Percentiles rank a stretch among this genome's conserved stretches.
phyloP scores from a whole-genome alignment of 1,140 invertebrate species.

The Ridgeia piscesae region DNA sequence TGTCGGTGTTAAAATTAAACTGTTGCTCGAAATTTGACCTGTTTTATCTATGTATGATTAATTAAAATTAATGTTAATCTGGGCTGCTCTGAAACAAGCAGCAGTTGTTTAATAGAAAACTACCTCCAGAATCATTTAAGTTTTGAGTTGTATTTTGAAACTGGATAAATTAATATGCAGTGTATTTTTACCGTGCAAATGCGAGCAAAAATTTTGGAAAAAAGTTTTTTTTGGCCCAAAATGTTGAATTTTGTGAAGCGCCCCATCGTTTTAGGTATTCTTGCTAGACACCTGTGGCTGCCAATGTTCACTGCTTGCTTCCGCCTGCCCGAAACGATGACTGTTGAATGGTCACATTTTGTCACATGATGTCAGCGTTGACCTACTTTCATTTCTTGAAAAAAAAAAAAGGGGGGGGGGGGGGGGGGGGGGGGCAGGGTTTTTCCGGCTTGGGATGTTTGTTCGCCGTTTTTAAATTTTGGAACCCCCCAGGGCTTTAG shows the following conservation, averaged over 20 bases:
- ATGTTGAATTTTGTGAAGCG: background rate
- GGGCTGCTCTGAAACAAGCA: background rate
- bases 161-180: background rate
- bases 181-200: background rate
- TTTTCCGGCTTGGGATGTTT: background rate
- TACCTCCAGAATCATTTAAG: background rate
- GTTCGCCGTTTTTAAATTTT: background rate
- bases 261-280: background rate
- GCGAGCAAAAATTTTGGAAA: background rate
- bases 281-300: background rate
- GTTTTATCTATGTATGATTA: background rate
- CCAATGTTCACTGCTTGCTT: background rate
- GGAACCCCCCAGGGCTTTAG: background rate
- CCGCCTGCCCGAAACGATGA: background rate
- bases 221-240: background rate
- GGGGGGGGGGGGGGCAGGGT: too few relatives aligned
- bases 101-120: background rate
- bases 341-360: background rate
- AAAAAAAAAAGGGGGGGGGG: too few relatives aligned
- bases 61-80: background rate
- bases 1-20: background rate
- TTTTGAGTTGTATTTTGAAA: background rate
- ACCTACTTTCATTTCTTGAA: background rate
- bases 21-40: background rate
- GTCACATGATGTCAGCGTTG: background rate